Percentiles rank a stretch among this genome's conserved stretches.
Evolutionary conservation across 92 coral and sea anemone genomes (phyloP).

Genomic region (Parazoanthus darwini): DNA sequence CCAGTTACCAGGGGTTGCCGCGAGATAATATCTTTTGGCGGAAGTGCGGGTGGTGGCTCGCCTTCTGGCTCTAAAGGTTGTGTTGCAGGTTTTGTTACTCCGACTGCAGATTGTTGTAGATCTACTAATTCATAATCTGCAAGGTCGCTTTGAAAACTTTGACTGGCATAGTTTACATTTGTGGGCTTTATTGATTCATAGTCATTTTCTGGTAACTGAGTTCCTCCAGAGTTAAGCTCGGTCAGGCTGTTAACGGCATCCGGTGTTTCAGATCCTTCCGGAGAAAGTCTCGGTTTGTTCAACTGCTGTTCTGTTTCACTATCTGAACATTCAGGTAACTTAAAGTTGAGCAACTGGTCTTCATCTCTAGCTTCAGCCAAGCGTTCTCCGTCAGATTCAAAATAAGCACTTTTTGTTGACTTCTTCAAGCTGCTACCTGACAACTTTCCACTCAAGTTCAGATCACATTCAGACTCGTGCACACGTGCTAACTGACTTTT

Average conservation of each 20-base stretch:
- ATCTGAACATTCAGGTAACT: not conserved
- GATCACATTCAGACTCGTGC: not conserved
- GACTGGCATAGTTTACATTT: not conserved
- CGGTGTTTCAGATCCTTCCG: conserved; percentile 18
- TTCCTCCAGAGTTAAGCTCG: not conserved
- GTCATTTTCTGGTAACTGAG: not conserved
- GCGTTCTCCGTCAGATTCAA: not conserved
- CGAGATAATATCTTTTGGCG: conserved; percentile 19
- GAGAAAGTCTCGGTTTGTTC: conserved; percentile 10
- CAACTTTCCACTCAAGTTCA: not conserved
- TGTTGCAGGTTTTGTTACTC: not conserved
- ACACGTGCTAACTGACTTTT: not conserved
- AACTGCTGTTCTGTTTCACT: not conserved
- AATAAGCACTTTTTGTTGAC: no score
- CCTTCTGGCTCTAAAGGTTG: not conserved
- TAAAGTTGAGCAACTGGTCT: not conserved
- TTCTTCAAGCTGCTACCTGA: not conserved
- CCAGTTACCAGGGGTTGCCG: not conserved
- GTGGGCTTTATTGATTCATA: conserved; percentile 1
- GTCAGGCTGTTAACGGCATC: not conserved
- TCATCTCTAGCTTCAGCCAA: not conserved
- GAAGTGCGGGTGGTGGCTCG: not conserved
- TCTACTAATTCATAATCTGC: not conserved
- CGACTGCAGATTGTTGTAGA: not conserved
- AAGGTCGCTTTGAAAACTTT: not conserved